Evolutionary conservation across 2,888 invertebrate genomes (phyloP).

Genomic region (Chorisops tibialis): DNA sequence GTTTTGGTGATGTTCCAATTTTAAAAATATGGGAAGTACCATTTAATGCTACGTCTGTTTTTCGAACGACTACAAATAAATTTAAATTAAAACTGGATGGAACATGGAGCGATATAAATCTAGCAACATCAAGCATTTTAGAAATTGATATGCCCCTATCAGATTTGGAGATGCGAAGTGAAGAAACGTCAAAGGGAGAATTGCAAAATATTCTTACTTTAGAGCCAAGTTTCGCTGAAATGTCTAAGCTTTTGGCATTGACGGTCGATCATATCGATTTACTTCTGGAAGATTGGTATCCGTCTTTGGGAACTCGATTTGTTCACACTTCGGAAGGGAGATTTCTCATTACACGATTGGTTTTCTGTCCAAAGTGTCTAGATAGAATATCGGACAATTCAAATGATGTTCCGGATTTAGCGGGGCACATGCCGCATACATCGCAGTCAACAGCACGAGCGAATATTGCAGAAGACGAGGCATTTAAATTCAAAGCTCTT

Average conservation of each 20-base stretch:
- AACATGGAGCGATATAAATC: slow-evolving; percentile 79
- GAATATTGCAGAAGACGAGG: slow-evolving; percentile 44
- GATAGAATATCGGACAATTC: slow-evolving; percentile 45
- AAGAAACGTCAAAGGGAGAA: not conserved
- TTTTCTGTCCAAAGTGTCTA: slow-evolving; percentile 89
- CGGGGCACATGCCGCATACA: slow-evolving; percentile 18
- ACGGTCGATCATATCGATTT: slow-evolving; percentile 95
- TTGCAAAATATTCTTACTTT: slow-evolving; percentile 55
- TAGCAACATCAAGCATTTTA: slow-evolving; percentile 74
- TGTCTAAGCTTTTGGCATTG: slow-evolving; percentile 79
- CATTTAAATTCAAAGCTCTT: slow-evolving; percentile 42
- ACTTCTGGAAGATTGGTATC: slow-evolving; percentile 97
- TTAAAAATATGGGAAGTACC: slow-evolving; percentile 80
- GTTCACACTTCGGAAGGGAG: slow-evolving; percentile 96
- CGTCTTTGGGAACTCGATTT: slow-evolving; percentile 91
- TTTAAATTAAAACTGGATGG: slow-evolving; percentile 79
- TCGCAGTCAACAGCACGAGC: slow-evolving; percentile 14
- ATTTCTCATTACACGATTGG: slow-evolving; percentile 87
- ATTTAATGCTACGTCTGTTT: slow-evolving; percentile 57
- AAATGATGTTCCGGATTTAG: not conserved
- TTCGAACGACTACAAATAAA: slow-evolving; percentile 54
- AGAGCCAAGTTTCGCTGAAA: slow-evolving; percentile 75
- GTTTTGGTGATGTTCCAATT: slow-evolving; percentile 76
- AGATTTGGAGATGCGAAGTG: slow-evolving; percentile 27
- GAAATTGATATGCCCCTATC: slow-evolving; percentile 78